Evolutionary conservation across 2,113 vertebrate genomes (phyloP).

Genomic region (Saguinus imperator): DNA sequence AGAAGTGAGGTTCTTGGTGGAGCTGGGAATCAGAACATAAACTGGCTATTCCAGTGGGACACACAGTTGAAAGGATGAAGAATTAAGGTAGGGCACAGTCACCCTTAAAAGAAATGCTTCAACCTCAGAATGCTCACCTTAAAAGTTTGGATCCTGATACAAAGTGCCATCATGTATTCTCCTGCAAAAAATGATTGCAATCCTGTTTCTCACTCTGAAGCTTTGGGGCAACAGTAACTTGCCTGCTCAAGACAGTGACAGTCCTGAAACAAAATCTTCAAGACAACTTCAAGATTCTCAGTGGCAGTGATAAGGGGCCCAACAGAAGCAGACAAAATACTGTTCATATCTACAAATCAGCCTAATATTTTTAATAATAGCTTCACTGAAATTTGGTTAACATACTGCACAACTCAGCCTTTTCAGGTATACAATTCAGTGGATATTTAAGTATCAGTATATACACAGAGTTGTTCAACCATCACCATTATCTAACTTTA

Average conservation of each 20-base stretch:
- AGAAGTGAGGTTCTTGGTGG: background rate
- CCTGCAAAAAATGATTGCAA: background rate
- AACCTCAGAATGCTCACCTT: background rate
- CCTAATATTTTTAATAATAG: background rate
- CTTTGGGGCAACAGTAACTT: background rate
- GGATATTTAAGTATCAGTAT: background rate
- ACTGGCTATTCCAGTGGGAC: background rate
- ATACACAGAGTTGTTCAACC: background rate
- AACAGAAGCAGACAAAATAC: slow-evolving; percentile 21
- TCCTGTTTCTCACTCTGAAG: background rate
- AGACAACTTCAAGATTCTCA: background rate
- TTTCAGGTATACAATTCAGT: slow-evolving; percentile 20
- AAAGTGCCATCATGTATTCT: slow-evolving; percentile 6
- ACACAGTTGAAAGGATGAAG: slow-evolving; percentile 8
- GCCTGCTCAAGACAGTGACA: background rate
- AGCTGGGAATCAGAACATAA: background rate
- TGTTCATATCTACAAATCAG: slow-evolving; percentile 28
- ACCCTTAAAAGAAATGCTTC: slow-evolving; percentile 2
- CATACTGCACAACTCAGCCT: background rate
- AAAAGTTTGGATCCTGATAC: background rate
- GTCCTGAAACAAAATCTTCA: background rate
- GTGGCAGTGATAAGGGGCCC: background rate
- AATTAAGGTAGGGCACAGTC: background rate
- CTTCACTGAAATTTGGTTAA: slow-evolving; percentile 10
- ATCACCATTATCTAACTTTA: slow-evolving; percentile 27